Conservation (phyloP, 2,888 invertebrate species). For the Orchesella flavescens region DNA sequence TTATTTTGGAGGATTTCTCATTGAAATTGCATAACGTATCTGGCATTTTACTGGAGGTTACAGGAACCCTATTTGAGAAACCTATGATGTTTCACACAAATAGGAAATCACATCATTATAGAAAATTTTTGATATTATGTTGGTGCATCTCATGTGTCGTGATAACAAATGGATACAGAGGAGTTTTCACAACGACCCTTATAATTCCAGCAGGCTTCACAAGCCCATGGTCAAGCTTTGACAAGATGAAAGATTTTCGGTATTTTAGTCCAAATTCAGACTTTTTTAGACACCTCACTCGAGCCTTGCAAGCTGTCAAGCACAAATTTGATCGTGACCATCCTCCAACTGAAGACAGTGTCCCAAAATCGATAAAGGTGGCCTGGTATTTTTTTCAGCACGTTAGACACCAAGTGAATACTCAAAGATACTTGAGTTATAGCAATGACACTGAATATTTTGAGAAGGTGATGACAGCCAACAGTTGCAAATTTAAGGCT, state of each 20-base stretch:
- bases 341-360: not conserved
- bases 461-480: not conserved
- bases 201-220: not conserved
- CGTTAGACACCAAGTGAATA: not conserved
- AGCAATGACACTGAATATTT: not conserved
- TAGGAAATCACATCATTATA: no score
- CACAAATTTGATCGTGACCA: not conserved
- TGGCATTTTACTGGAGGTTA: not conserved
- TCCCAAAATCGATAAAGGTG: not conserved
- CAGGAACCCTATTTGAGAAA: not conserved
- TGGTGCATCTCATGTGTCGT: not conserved
- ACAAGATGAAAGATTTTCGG: not conserved
- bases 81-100: not conserved
- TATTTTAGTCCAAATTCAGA: not conserved
- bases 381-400: not conserved
- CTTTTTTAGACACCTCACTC: constrained; percentile 1
- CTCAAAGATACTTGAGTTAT: not conserved
- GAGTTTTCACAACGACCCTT: not conserved
- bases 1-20: not conserved
- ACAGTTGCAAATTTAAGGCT: not conserved
- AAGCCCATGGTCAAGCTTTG: constrained; percentile 3
- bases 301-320: not conserved
- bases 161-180: not conserved
- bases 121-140: not conserved
- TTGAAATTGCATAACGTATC: not conserved